Conservation (phyloP, 2,113 vertebrate species). For the Chloropsis hardwickii region DNA sequence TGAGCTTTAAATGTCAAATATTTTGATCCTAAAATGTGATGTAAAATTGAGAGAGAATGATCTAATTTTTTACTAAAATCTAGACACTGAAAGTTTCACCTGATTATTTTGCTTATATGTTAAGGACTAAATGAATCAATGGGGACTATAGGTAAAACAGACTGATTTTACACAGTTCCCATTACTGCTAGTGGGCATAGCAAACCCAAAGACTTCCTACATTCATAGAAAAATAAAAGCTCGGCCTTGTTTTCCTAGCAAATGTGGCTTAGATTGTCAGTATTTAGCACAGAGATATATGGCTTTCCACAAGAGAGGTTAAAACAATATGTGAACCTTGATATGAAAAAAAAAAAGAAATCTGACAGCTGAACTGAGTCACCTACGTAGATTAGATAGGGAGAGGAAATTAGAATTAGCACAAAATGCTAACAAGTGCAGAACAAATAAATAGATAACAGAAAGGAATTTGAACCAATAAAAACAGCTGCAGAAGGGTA, state of each 20-base stretch:
- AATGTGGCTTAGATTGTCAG: not conserved
- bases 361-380: conserved; percentile 30
- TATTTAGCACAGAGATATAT: not conserved
- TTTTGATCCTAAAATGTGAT: not conserved
- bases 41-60: not conserved
- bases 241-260: not conserved
- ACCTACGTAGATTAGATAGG: conserved; percentile 44
- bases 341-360: not conserved
- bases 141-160: not conserved
- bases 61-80: not conserved
- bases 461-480: conserved; percentile 68
- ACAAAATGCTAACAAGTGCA: conserved; percentile 65
- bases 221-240: not conserved
- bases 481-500: conserved; percentile 63
- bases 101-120: not conserved
- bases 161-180: not conserved
- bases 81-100: not conserved
- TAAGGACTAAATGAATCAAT: not conserved
- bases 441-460: conserved; percentile 67
- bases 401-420: conserved; percentile 65
- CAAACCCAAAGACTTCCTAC: not conserved
- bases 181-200: not conserved
- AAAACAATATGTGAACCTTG: conserved; percentile 2
- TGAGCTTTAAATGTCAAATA: not conserved
- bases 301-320: not conserved